Conservation (phyloP, 1,140 invertebrate genomes). For the Nymphalis io region DNA sequence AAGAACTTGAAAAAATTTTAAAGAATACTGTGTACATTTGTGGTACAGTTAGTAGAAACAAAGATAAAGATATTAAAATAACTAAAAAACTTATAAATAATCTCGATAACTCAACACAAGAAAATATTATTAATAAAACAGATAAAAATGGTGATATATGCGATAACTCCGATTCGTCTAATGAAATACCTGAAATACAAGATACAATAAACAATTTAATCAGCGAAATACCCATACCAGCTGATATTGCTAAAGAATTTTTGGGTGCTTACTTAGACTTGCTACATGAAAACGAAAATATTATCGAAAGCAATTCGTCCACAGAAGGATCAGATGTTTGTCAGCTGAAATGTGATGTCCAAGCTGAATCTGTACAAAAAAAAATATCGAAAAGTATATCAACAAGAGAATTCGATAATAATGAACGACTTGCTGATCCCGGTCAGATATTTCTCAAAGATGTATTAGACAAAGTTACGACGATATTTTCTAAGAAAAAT, state of each 20-base stretch:
- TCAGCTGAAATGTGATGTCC: conserved; percentile 50
- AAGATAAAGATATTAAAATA: conserved; percentile 58
- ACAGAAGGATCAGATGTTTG: conserved; percentile 36
- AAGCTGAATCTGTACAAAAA: conserved; percentile 54
- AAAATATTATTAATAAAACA: conserved; percentile 21
- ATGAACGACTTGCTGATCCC: conserved; percentile 30
- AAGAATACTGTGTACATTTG: conserved; percentile 70
- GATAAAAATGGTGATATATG: conserved; percentile 19
- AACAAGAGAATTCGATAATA: conserved; percentile 40
- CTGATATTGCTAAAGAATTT: conserved; percentile 60
- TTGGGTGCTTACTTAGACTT: conserved; percentile 64
- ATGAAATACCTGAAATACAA: conserved; percentile 58
- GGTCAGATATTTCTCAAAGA: conserved; percentile 53
- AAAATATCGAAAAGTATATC: conserved; percentile 56
- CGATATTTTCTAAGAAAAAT: conserved; percentile 42
- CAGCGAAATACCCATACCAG: conserved; percentile 54
- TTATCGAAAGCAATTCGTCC: conserved; percentile 43
- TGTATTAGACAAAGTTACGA: conserved; percentile 56
- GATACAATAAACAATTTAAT: conserved; percentile 61
- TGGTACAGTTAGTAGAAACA: conserved; percentile 47
- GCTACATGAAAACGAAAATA: conserved; percentile 45
- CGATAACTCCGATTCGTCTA: conserved; percentile 52
- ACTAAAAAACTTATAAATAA: conserved; percentile 60
- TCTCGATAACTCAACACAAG: conserved; percentile 46
- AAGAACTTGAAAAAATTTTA: conserved; percentile 62